These are phyloP conservation scores for Andrena cerasifolii DNA, from an alignment of 1,140 invertebrate genomes.

Conservation along the genomic window DNA sequence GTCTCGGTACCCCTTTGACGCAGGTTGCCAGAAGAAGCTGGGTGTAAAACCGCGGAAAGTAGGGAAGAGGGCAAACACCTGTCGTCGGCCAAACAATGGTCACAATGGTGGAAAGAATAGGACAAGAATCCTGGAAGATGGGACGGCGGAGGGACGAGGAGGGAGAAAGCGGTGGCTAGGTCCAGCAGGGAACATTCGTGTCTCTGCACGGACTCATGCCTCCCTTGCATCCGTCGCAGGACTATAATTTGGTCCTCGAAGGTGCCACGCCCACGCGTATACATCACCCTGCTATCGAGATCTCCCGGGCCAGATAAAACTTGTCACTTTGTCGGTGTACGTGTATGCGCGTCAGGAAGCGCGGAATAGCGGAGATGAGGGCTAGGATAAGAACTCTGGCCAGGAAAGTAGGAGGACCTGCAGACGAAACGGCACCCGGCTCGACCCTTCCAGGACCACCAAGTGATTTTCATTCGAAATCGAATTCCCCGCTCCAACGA, in stretches of 20 bases:
- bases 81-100: slow-evolving; percentile 70
- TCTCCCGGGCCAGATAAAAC: slow-evolving; percentile 61
- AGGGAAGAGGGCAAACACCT: slow-evolving; percentile 70
- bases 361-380: slow-evolving; percentile 63
- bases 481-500: slow-evolving; percentile 7
- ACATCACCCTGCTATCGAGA: slow-evolving; percentile 65
- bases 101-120: not conserved
- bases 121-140: not conserved
- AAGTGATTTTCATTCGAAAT: slow-evolving; percentile 28
- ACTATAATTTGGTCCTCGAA: slow-evolving; percentile 71
- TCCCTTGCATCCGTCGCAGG: slow-evolving; percentile 45
- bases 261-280: slow-evolving; percentile 70
- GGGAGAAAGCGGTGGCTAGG: slow-evolving; percentile 21
- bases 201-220: slow-evolving; percentile 29
- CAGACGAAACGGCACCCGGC: slow-evolving; percentile 29
- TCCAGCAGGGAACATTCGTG: too few relatives aligned
- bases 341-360: slow-evolving; percentile 37
- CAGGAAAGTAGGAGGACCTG: slow-evolving; percentile 54
- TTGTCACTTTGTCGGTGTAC: slow-evolving; percentile 68
- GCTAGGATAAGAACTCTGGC: slow-evolving; percentile 50
- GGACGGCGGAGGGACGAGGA: slow-evolving; percentile 5
- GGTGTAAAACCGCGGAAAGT: not conserved
- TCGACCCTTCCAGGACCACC: not conserved
- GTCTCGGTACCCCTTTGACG: not conserved
- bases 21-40: too few relatives aligned